Evolutionary conservation across 2,888 invertebrate genomes (phyloP).

Genomic region (Xanthia icteritia): DNA sequence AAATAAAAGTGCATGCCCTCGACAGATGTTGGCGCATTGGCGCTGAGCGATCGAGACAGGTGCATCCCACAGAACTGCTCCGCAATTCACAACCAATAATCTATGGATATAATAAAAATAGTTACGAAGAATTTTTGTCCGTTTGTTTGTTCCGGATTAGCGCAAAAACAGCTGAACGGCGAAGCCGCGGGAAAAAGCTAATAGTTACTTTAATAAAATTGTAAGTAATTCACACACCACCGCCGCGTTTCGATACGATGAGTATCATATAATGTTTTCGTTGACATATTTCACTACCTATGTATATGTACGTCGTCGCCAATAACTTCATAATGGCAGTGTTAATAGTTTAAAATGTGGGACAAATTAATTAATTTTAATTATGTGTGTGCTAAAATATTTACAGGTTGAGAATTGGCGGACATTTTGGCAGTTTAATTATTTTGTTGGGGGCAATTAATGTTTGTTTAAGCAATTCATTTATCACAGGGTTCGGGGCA

Average conservation of each 20-base stretch:
- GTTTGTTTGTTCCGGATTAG: too few relatives aligned
- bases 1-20: constrained; percentile 80
- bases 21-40: constrained; percentile 86
- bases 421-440: constrained; percentile 18
- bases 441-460: constrained; percentile 18
- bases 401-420: constrained; percentile 15
- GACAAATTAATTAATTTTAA: constrained; percentile 31
- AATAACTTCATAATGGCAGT: constrained; percentile 29
- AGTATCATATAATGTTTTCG: constrained; percentile 23
- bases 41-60: constrained; percentile 86
- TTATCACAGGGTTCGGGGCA: constrained; percentile 30
- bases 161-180: too few relatives aligned
- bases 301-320: constrained; percentile 30
- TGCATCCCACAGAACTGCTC: constrained; percentile 83
- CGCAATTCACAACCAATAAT: constrained; percentile 46
- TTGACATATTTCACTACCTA: constrained; percentile 24
- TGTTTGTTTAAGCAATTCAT: constrained; percentile 30
- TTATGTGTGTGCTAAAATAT: constrained; percentile 22
- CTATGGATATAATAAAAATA: too few relatives aligned
- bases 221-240: constrained; percentile 36
- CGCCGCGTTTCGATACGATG: constrained; percentile 26
- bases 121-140: too few relatives aligned
- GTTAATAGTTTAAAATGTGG: constrained; percentile 34
- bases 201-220: constrained; percentile 24
- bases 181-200: too few relatives aligned